Percentiles rank a stretch among this genome's conserved stretches.
Evolutionary conservation across 2,113 vertebrate genomes (phyloP).

Genomic region (Neolamprologus devosi): DNA sequence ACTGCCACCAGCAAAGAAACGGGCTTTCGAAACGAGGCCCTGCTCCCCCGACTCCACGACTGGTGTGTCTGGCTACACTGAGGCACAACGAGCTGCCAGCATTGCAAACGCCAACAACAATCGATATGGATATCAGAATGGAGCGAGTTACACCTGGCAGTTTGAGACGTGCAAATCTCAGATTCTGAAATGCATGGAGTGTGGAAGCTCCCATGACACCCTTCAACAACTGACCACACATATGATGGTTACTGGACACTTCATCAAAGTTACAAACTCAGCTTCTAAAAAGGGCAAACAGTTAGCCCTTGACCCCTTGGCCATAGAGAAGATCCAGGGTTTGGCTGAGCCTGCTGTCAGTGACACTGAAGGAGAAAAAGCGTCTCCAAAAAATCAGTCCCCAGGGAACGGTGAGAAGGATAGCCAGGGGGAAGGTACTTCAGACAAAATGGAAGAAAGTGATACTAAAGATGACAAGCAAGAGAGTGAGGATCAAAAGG

Average conservation of each 20-base stretch:
- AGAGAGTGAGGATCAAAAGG: slow-evolving; percentile 79
- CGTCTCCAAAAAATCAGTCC: slow-evolving; percentile 68
- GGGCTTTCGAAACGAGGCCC: slow-evolving; percentile 87
- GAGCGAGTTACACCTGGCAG: slow-evolving; percentile 98
- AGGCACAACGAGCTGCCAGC: slow-evolving; percentile 75
- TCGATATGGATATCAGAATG: slow-evolving; percentile 95
- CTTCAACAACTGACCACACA: slow-evolving; percentile 96
- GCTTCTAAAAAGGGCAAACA: slow-evolving; percentile 98
- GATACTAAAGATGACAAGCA: slow-evolving; percentile 78
- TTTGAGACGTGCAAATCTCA: slow-evolving; percentile 99
- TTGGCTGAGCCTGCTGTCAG: slow-evolving; percentile 76
- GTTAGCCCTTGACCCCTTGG: slow-evolving; percentile 87
- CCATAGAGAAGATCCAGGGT: slow-evolving; percentile 92
- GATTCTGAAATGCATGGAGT: slow-evolving; percentile 98
- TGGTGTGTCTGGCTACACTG: slow-evolving; percentile 76
- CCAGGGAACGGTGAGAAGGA: slow-evolving; percentile 66
- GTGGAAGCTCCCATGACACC: slow-evolving; percentile 94
- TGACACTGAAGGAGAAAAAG: slow-evolving; percentile 77
- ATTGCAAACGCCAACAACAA: slow-evolving; percentile 79
- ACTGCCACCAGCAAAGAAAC: slow-evolving; percentile 89
- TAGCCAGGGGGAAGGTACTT: slow-evolving; percentile 76
- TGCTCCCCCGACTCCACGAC: slow-evolving; percentile 96
- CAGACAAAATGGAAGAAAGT: slow-evolving; percentile 76
- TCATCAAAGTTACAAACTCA: slow-evolving; percentile 95
- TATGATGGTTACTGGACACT: slow-evolving; percentile 99